Percentiles rank a stretch among this genome's conserved stretches.
Conservation (phyloP, 1,140 invertebrate genomes). For the Heliconius himera region DNA sequence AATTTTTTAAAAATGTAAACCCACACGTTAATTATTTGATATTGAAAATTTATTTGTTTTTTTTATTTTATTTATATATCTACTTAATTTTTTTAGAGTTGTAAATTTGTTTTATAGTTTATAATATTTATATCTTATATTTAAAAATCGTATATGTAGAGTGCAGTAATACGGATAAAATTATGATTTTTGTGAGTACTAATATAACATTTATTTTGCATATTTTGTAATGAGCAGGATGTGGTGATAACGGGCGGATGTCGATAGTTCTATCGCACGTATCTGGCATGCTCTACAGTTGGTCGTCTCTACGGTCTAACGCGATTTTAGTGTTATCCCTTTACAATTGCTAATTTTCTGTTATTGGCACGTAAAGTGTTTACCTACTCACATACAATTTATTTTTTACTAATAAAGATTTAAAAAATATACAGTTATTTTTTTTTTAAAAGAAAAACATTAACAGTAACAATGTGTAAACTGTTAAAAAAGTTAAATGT, state of each 20-base stretch:
- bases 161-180: background rate
- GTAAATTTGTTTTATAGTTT: background rate
- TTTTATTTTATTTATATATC: no score
- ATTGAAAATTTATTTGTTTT: no score
- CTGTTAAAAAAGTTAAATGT: background rate
- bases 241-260: slow-evolving; percentile 39
- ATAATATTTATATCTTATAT: background rate
- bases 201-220: slow-evolving; percentile 35
- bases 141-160: background rate
- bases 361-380: background rate
- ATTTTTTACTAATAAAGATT: background rate
- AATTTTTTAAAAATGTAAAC: no score
- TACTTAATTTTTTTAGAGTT: background rate
- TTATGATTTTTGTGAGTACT: slow-evolving; percentile 5
- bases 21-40: no score
- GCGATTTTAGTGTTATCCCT: slow-evolving; percentile 6
- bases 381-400: background rate
- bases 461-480: background rate
- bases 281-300: slow-evolving; percentile 25
- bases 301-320: slow-evolving; percentile 10
- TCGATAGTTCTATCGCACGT: slow-evolving; percentile 34
- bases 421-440: background rate
- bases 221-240: slow-evolving; percentile 39
- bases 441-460: background rate
- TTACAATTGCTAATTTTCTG: slow-evolving; percentile 1